Evolutionary conservation across 2,888 invertebrate species (phyloP), one percentile per base, ranked within the genome.

Genomic region (Leuctra nigra): DNA sequence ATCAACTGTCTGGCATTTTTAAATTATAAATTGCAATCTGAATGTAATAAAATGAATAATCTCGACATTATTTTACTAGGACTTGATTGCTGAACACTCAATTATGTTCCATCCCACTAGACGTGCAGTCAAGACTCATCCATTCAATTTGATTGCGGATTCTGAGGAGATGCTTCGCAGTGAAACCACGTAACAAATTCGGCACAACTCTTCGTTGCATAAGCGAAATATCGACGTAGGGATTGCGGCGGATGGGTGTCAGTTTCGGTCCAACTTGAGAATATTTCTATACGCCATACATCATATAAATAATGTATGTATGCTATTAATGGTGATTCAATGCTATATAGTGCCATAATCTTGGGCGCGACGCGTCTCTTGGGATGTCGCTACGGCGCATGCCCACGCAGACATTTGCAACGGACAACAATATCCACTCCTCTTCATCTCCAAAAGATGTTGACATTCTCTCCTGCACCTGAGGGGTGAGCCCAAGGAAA

Each of bases 231-330:
- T n/a, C n/a, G n/a, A n/a, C n/a, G n/a, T n/a, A 44, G 20, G 44
- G 23, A 44, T 44, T 23, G 44, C 44, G 22, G 22, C 44, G 44
- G 44, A 44, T 44, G 44, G 44, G 44, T 44, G 44, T 44, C 20
- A 23, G 44, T 44, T 44, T 44, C n/a, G 44, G 22, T 23, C 23
- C 44, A 23, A 23, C 44, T 44, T 44, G 44, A 22, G n/a, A 23
- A 23, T 44, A 44, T 29, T 29, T 29, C 29, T 7, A 20, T 44
- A 44, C 22, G 23, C 44, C 23, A 44, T 44, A 22, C 44, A 23
- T 44, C n/a, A n/a, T 20, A 44, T 44, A 44, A 44, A 44, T 44
- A n/a, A 44, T 44, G 44, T 44, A 44, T 44, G 23, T 44, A 44
- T 44, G 44, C 7, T 44, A 23, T 22, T 44, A 44, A 44, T 44